These are phyloP conservation scores for Chironomus tentans DNA, from an alignment of 2,888 invertebrate species.

Conservation along the genomic window DNA sequence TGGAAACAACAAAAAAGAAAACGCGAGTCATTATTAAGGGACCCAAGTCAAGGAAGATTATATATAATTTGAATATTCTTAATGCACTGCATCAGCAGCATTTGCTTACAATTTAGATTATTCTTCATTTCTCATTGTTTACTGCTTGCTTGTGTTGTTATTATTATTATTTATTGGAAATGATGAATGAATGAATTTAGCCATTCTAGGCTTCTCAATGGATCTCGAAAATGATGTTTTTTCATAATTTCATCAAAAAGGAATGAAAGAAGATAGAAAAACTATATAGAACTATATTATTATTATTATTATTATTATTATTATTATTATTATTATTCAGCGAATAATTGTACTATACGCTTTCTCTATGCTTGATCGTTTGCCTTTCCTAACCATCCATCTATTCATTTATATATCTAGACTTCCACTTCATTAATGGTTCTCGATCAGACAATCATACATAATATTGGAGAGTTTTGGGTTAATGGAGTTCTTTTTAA, in stretches of 20 bases:
- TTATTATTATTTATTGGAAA: not conserved
- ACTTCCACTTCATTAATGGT: not conserved
- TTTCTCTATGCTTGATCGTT: too few relatives aligned
- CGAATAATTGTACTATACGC: conserved; percentile 12
- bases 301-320: conserved; percentile 10
- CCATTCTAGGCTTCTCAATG: conserved; percentile 20
- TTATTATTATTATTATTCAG: conserved; percentile 12
- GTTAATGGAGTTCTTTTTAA: too few relatives aligned
- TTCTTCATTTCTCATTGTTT: not conserved
- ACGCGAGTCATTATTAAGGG: not conserved
- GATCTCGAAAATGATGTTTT: not conserved
- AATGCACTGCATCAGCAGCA: not conserved
- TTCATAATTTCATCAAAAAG: too few relatives aligned
- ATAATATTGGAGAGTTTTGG: not conserved
- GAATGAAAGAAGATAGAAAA: not conserved
- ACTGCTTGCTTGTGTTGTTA: not conserved
- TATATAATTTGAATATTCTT: not conserved
- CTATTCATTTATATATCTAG: not conserved
- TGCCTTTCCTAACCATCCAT: too few relatives aligned
- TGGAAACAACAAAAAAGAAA: not conserved
- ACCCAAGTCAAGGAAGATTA: not conserved
- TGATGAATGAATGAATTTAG: conserved; percentile 23
- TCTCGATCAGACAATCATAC: not conserved
- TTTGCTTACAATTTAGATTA: not conserved
- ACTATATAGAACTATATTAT: not conserved